phyloP scores from a whole-genome alignment of 1,140 invertebrate species.

The Drosophila jambulina region DNA sequence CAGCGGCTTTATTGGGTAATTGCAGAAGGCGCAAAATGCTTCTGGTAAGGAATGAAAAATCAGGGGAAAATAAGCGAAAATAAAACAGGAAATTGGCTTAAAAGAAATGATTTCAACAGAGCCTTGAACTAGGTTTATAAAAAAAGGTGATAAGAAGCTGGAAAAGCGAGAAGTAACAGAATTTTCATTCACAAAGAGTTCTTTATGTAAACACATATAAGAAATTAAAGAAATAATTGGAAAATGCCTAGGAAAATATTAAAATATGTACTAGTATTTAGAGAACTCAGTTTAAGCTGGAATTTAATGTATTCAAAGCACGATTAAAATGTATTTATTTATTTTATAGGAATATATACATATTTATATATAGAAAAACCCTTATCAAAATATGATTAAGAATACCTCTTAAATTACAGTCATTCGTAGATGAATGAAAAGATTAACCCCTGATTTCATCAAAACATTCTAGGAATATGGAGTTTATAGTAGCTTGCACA shows the following conservation, averaged over 20 bases:
- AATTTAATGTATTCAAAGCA: neutral
- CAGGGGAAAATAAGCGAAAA: neutral
- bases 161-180: neutral
- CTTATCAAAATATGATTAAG: neutral
- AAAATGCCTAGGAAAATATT: too few relatives aligned
- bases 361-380: neutral
- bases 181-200: neutral
- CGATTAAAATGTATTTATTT: too few relatives aligned
- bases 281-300: neutral
- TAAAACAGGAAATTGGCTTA: neutral
- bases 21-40: slow-evolving; percentile 45
- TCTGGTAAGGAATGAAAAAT: slow-evolving; percentile 3
- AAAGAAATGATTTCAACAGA: neutral
- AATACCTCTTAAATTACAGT: neutral
- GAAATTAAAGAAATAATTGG: too few relatives aligned
- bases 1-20: slow-evolving; percentile 47
- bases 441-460: neutral
- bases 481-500: too few relatives aligned
- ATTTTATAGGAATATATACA: neutral
- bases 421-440: neutral
- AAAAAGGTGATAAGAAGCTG: neutral
- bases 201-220: too few relatives aligned
- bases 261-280: too few relatives aligned
- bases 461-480: neutral
- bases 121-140: neutral